phyloP scores from a whole-genome alignment of 2,113 vertebrate species.

The Penelope pileata region DNA sequence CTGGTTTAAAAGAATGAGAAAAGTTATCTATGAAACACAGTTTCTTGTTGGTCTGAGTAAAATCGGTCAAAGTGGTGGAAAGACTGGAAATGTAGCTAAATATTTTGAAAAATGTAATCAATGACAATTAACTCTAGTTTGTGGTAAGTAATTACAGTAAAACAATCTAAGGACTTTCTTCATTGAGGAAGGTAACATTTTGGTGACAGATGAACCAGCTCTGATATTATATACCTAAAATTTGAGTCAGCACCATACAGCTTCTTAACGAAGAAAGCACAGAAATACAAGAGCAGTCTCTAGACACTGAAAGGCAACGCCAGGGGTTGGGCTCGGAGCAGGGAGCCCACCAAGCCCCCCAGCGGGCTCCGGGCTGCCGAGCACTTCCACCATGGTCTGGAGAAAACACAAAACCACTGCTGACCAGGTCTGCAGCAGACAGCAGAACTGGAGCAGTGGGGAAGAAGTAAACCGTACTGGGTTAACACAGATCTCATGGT shows the following conservation, averaged over 20 bases:
- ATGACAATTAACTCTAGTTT: fast-evolving
- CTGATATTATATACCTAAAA: fast-evolving
- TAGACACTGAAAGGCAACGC: not conserved
- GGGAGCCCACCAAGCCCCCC: not conserved
- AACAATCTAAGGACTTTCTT: not conserved
- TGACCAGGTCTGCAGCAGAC: not conserved
- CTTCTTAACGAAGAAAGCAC: not conserved
- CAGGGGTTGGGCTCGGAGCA: not conserved
- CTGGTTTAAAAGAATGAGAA: not conserved
- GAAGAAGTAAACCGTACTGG: not conserved
- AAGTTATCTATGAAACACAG: not conserved
- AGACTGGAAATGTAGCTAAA: not conserved
- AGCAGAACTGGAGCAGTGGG: not conserved
- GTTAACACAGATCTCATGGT: not conserved
- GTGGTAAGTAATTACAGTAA: not conserved
- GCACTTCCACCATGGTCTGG: not conserved
- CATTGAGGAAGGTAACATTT: not conserved
- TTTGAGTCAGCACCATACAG: not conserved
- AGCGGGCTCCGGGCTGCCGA: not conserved
- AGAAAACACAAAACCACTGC: not conserved
- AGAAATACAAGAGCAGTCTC: not conserved
- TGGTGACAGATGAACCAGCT: fast-evolving
- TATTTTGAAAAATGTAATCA: fast-evolving
- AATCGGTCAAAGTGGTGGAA: not conserved
- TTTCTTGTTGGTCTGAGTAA: not conserved